phyloP scores from a whole-genome alignment of 2,797 vertebrate genomes.

The Myoxocephalus aenaeus region DNA sequence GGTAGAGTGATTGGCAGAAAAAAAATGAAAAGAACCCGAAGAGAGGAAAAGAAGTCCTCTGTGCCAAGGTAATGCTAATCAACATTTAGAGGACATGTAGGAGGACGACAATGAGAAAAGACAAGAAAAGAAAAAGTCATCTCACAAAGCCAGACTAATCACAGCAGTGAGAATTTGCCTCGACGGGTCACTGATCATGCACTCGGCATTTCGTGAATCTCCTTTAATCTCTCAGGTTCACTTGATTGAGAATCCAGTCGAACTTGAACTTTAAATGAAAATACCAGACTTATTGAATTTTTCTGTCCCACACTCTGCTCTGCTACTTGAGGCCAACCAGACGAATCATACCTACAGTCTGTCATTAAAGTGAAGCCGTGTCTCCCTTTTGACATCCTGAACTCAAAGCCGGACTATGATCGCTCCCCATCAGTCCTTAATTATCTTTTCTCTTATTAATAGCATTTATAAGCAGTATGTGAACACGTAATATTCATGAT shows the following conservation, averaged over 20 bases:
- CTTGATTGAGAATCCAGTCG: slow-evolving; percentile 60
- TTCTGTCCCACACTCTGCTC: neutral
- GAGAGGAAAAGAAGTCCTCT: neutral
- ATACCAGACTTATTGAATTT: slow-evolving; percentile 51
- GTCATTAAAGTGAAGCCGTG: neutral
- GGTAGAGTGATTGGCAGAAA: neutral
- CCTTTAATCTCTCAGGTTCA: slow-evolving; percentile 69
- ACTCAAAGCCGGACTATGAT: neutral
- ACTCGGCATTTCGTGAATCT: slow-evolving; percentile 69
- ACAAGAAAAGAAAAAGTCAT: slow-evolving; percentile 13
- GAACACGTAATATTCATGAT: neutral
- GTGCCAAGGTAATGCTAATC: neutral
- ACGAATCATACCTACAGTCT: neutral
- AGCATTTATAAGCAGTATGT: neutral
- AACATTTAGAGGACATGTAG: slow-evolving; percentile 3
- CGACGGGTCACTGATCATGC: slow-evolving; percentile 59
- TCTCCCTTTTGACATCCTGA: neutral
- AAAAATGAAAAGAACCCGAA: neutral
- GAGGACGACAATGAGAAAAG: neutral
- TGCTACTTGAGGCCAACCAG: neutral
- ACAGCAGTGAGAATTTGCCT: slow-evolving; percentile 38
- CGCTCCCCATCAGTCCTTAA: neutral
- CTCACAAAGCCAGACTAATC: slow-evolving; percentile 59
- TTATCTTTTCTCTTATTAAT: neutral
- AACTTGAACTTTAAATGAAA: slow-evolving; percentile 77